Base-by-base conservation (phyloP, 1,140 invertebrate species). In the Watersipora subatra region DNA sequence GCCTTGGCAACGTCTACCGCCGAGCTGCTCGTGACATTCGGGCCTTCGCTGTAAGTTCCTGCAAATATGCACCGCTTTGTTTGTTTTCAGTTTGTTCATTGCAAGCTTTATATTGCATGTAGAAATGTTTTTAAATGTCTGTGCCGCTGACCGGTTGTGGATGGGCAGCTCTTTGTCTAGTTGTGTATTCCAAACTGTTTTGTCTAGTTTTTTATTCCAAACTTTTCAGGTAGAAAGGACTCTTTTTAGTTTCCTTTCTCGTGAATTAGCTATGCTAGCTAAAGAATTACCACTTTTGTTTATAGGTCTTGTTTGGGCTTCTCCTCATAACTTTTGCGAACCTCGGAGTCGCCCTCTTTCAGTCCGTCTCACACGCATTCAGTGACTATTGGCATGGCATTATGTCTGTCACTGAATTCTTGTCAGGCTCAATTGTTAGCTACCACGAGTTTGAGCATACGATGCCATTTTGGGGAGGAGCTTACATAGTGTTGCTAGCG, bases 261-360 rank as follows among this genome's bases (percentile, higher is more conserved):
- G n/a, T n/a, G n/a, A n/a, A n/a, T n/a, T n/a, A n/a, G n/a, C n/a
- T n/a, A n/a, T n/a, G n/a, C n/a, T n/a, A n/a, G n/a, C n/a, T n/a
- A n/a, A n/a, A n/a, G n/a, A n/a, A n/a, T n/a, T n/a, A 59, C 29
- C 64, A 19, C 66, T 61, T 64, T 25, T 67, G 19, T 28, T 69
- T 73, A 2, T 69, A 78, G 77, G 61, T 62, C 7, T 61, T 75
- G 46, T 75, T 76, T 64, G 27, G 70, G 12, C 64, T 73, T 12
- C 61, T 75, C 2, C 55, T 77, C 17, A 57, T 70, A 22, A 71
- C 73, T 0, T 79, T 70, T 57, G 69, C 73, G 30, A 69, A 71
- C 57, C 66, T 75, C 20, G 75, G 76, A 3, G 56, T 69, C 25
- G 66, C 65, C 15, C 61, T 78, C 56, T 80, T 78, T 70, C 72